phyloP scores from a whole-genome alignment of 2,888 invertebrate species.

The Phytoseiulus persimilis region DNA sequence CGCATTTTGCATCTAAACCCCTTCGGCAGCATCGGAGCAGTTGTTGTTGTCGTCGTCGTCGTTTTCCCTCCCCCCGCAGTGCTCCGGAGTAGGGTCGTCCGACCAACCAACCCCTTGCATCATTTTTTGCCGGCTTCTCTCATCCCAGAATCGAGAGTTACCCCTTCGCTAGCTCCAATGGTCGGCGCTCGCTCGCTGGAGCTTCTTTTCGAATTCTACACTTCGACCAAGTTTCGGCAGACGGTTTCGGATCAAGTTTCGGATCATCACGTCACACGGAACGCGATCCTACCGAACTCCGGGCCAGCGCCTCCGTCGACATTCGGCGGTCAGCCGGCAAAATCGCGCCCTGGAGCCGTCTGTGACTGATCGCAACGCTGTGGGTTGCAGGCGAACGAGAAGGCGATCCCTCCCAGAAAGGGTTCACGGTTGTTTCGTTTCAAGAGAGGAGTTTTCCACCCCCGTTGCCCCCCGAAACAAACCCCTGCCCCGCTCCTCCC shows the following conservation, averaged over 20 bases:
- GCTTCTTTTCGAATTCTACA: background rate
- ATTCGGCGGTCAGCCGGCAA: too few relatives aligned
- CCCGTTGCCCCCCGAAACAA: background rate
- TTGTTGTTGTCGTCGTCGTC: background rate
- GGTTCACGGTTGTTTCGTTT: background rate
- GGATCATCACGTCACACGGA: too few relatives aligned
- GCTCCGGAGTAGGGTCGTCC: background rate
- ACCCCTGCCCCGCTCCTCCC: background rate
- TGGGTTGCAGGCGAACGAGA: background rate
- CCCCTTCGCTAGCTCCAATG: background rate
- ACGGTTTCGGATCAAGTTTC: too few relatives aligned
- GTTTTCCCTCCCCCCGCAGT: background rate
- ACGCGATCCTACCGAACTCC: too few relatives aligned
- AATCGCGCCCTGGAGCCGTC: too few relatives aligned
- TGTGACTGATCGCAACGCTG: too few relatives aligned
- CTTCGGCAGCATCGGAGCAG: background rate
- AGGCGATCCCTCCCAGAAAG: background rate
- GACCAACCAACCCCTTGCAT: background rate
- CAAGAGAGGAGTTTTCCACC: background rate
- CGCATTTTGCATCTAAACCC: constrained; percentile 5
- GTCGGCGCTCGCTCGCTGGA: background rate
- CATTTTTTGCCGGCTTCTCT: background rate
- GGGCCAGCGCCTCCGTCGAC: too few relatives aligned
- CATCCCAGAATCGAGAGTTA: background rate
- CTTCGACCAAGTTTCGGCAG: background rate